Percentiles rank a stretch among this genome's conserved stretches.
Conservation (phyloP, 2,888 invertebrate species). For the Amphiduros pacificus region DNA sequence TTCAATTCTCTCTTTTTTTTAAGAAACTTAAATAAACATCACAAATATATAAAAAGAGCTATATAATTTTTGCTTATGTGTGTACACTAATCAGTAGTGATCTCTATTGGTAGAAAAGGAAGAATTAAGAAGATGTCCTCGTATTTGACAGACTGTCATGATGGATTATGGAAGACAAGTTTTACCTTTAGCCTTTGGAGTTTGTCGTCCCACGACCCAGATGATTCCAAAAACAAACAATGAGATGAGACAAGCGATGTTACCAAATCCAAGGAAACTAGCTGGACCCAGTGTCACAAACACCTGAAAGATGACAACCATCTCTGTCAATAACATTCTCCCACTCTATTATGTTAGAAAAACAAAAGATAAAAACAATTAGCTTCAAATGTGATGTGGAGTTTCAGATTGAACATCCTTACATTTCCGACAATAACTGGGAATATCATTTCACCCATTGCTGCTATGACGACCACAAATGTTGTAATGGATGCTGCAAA, state of each 20-base stretch:
- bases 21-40: background rate
- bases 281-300: constrained; percentile 58
- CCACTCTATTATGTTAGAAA: too few species aligned
- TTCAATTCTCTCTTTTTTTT: background rate
- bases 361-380: background rate
- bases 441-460: constrained; percentile 61
- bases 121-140: too few species aligned
- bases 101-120: too few species aligned
- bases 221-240: constrained; percentile 51
- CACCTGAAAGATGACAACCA: constrained; percentile 43
- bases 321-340: too few species aligned
- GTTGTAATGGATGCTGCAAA: constrained; percentile 60
- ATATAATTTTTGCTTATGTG: background rate
- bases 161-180: too few species aligned
- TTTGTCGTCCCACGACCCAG: constrained; percentile 51
- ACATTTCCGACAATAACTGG: constrained; percentile 62
- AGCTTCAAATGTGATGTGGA: background rate
- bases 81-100: too few species aligned
- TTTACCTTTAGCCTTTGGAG: constrained; percentile 56
- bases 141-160: too few species aligned
- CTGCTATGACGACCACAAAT: constrained; percentile 60
- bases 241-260: constrained; percentile 50
- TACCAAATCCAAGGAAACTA: constrained; percentile 58
- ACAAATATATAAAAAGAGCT: background rate
- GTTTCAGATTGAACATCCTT: constrained; percentile 36